Evolutionary conservation across 2,113 vertebrate species (phyloP), one percentile per base, ranked within the genome.

Genomic region (Spermophilus dauricus): DNA sequence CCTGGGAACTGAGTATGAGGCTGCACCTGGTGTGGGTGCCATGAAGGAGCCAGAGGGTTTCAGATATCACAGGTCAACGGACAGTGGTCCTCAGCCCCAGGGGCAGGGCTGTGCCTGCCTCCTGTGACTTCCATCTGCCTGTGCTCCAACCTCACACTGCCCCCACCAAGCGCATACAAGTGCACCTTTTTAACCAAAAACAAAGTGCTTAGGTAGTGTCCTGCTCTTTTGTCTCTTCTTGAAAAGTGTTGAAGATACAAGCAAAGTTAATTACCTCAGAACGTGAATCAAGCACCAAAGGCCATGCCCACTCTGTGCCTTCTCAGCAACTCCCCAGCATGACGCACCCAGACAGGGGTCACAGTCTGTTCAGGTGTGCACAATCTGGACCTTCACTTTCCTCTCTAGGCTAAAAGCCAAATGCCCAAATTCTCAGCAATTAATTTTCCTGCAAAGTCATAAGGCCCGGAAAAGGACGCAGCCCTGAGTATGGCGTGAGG

Each of bases 91-190:
- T 56, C 12, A 9, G 0, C 13, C 14, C 37, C 53, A 16, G 9
- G 2, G 6, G 37, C 14, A 2, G 1, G 0, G 3, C n/a, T 2
- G 0, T 11, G 65, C 13, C 1, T 8, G 63, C 11, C 13, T 37
- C 58, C 82, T 17, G 2, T 5, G 2, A 13, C 48, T n/a, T 34
- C 67, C 24, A 0, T 14, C 24, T 24, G 17, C 53, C n/a, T 39
- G 14, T 3, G 17, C 28, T 78, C 32, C 5, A 0, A 2, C 32
- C 28, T 4, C 6, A 4, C 5, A 13, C 10, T 9, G 3, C 10
- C 10, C 22, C 32, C 45, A 11, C 18, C 48, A 4, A 0, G 8
- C 32, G 51, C 32, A 3, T 1, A n/a, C 6, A 24, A 17, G 5
- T 1, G 24, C 0, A 4, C 37, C 6, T 85, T 70, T 88, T 56